A percentile compares a stretch with the other conserved stretches of the same genome.
phyloP scores from a whole-genome alignment of 2,113 vertebrate genomes.

The Oryctolagus cuniculus region mOryCun1.1 NC_091437.1:36149501-36150000 shows the following conservation, averaged over 20 bases:
- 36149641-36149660: background rate
- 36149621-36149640: background rate
- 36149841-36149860: background rate
- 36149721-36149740: background rate
- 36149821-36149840: background rate
- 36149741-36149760: background rate
- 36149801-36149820: background rate
- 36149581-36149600: background rate
- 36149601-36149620: background rate
- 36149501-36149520: background rate
- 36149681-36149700: background rate
- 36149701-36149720: background rate
- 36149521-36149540: background rate
- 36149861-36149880: background rate
- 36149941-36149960: background rate
- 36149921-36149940: background rate
- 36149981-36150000: background rate
- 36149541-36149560: background rate
- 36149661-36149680: background rate
- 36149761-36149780: background rate
- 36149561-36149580: background rate
- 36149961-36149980: background rate
- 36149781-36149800: background rate
- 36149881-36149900: background rate
- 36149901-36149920: background rate